Evolutionary conservation across 2,113 vertebrate species (phyloP).

Genomic region (Vidua macroura): DNA sequence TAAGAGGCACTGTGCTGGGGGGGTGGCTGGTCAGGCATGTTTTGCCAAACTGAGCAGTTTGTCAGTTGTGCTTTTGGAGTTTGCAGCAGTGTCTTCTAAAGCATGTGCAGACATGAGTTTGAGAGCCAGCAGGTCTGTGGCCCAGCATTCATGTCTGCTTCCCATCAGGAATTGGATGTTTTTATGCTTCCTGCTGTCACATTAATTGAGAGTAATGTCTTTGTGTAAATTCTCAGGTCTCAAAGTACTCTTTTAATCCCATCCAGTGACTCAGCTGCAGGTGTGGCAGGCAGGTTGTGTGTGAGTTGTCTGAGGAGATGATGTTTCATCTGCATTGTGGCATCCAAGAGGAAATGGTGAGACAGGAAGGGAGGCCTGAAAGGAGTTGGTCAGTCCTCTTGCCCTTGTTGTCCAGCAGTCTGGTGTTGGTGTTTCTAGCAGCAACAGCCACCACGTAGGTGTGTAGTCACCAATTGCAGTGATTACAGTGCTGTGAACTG

Average conservation of each 20-base stretch:
- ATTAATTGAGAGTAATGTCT: background rate
- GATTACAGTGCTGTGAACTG: background rate
- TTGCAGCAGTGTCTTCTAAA: background rate
- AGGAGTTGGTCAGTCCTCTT: background rate
- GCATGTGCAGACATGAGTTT: rapidly evolving
- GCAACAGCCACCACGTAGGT: background rate
- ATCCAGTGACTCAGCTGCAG: background rate
- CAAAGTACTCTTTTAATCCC: background rate
- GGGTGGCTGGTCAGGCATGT: rapidly evolving
- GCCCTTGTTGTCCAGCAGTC: background rate
- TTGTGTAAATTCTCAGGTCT: background rate
- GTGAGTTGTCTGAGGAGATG: background rate
- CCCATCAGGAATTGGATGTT: background rate
- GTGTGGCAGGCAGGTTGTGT: background rate
- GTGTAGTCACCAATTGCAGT: background rate
- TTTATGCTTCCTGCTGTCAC: background rate
- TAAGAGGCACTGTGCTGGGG: background rate
- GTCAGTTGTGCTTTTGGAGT: background rate
- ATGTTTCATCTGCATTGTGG: background rate
- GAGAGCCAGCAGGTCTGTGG: background rate
- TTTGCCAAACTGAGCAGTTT: background rate
- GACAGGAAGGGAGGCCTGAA: background rate
- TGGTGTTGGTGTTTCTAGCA: background rate
- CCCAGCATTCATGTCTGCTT: rapidly evolving
- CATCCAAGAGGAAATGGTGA: background rate